A percentile compares a stretch with the other conserved stretches of the same genome.
phyloP scores from a whole-genome alignment of 2,888 invertebrate genomes.

The Drosophila cognata region DNA sequence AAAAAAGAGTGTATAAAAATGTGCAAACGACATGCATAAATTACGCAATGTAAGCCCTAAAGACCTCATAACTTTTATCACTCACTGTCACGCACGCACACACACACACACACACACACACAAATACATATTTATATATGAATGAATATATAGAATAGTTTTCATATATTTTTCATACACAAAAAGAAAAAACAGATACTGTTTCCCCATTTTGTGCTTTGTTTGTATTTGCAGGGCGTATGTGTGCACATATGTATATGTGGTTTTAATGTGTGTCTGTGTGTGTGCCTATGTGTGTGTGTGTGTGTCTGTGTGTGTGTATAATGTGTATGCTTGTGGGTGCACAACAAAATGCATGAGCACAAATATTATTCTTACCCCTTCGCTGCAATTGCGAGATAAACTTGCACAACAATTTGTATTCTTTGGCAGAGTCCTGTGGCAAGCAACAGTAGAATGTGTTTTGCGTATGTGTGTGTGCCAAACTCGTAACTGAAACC shows the following conservation, averaged over 20 bases:
- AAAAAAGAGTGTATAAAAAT: background rate
- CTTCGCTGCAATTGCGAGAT: slow-evolving; percentile 47
- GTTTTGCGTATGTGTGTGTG: background rate
- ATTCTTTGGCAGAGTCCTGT: slow-evolving; percentile 39
- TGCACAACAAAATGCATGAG: slow-evolving; percentile 24
- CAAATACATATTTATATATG: slow-evolving; percentile 11
- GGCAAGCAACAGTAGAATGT: slow-evolving; percentile 50
- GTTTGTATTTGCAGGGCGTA: slow-evolving; percentile 2
- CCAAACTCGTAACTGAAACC: slow-evolving; percentile 23
- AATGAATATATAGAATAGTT: slow-evolving; percentile 5
- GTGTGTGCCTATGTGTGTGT: background rate
- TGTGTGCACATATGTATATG: background rate
- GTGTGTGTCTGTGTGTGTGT: background rate
- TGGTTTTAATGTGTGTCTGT: background rate
- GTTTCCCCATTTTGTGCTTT: slow-evolving; percentile 45
- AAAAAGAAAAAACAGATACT: slow-evolving; percentile 10
- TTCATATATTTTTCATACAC: slow-evolving; percentile 40
- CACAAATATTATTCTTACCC: slow-evolving; percentile 33
- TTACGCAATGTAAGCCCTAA: slow-evolving; percentile 33
- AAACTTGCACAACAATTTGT: slow-evolving; percentile 60
- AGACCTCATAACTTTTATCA: slow-evolving; percentile 73
- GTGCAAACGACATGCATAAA: slow-evolving; percentile 14
- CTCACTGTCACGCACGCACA: slow-evolving; percentile 62
- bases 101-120: slow-evolving; percentile 20
- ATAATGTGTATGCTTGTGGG: slow-evolving; percentile 5